Base-by-base conservation (phyloP, 2,888 invertebrate genomes). In the Chymomyza amoena region DNA sequence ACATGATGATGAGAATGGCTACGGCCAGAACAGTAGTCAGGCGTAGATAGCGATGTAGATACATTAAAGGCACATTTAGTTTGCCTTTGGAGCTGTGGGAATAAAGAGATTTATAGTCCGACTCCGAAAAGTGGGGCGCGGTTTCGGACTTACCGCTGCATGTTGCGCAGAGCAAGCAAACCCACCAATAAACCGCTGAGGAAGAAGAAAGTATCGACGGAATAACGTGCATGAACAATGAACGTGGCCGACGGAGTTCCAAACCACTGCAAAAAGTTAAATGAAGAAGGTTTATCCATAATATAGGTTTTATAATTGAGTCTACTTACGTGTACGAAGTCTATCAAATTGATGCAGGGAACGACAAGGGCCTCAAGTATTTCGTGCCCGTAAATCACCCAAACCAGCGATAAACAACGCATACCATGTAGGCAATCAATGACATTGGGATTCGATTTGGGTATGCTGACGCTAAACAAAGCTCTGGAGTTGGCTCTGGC, bases 191-290 rank as follows among this genome's bases (percentile, higher is more conserved):
- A 81, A 1, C 94, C 94, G 75, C 93, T 93, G n/a, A 94, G 78
- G 25, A 93, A 79, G 75, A 94, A 93, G 81, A 94, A 94, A 0
- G 94, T 93, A 70, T 94, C 94, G 0, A 94, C 94, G 0, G 93
- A 92, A n/a, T 93, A 88, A 0, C 92, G 68, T 83, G 90, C 93
- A 89, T 92, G 62, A 81, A 90, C 71, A n/a, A 82, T 45, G 18
- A 86, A 66, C 82, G 84, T 81, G 4, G 84, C 79, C 61, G 75
- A 84, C 0, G 77, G 74, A 1, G 77, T 77, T 18, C 74, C 69
- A 9, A 68, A 36, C 85, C 84, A 88, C 87, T 88, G 52, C 51
- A 15, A 51, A 16, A 51, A 15, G 13, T 1, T 15, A 16, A n/a
- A 5, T 9, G 51, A 0, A 20, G 13, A 36, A 16, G 18, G 15